These are phyloP conservation scores for Peromyscus polionotus DNA, from an alignment of 2,113 vertebrate species.

Conservation along the genomic window DNA sequence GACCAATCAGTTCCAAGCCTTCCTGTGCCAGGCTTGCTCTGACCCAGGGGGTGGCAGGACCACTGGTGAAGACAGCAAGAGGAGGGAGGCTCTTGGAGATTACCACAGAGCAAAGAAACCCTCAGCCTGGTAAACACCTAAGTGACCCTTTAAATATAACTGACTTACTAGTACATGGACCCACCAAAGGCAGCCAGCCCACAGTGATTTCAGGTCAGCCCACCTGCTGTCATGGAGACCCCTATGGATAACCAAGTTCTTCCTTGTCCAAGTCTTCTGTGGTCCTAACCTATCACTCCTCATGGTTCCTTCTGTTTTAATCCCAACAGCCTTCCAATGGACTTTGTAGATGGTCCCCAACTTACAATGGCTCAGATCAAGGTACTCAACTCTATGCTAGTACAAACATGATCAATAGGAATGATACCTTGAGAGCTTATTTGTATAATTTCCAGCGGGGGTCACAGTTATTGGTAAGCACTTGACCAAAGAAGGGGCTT, in stretches of 20 bases:
- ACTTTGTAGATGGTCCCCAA: not conserved
- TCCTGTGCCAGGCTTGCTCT: not conserved
- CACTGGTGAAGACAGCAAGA: rapidly evolving
- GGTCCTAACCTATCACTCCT: not conserved
- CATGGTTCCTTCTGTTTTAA: not conserved
- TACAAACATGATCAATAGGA: too few species aligned
- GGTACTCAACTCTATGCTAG: not conserved
- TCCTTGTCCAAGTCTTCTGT: rapidly evolving
- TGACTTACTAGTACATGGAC: rapidly evolving
- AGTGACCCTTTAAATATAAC: too few species aligned
- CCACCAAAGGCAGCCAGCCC: rapidly evolving
- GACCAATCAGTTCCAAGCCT: rapidly evolving
- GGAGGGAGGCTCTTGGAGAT: rapidly evolving
- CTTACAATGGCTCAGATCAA: not conserved
- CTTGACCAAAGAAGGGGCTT: not conserved
- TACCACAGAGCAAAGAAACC: not conserved
- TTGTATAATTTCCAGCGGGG: not conserved
- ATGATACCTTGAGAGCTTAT: not conserved
- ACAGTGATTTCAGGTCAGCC: not conserved
- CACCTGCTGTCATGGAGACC: rapidly evolving
- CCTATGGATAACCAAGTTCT: rapidly evolving
- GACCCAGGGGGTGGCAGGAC: rapidly evolving
- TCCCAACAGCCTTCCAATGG: rapidly evolving
- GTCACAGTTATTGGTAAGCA: not conserved
- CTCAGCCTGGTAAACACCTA: not conserved